These are phyloP conservation scores for Heterohyrax brucei DNA, from an alignment of 2,797 vertebrate species.

Conservation along the genomic window DNA sequence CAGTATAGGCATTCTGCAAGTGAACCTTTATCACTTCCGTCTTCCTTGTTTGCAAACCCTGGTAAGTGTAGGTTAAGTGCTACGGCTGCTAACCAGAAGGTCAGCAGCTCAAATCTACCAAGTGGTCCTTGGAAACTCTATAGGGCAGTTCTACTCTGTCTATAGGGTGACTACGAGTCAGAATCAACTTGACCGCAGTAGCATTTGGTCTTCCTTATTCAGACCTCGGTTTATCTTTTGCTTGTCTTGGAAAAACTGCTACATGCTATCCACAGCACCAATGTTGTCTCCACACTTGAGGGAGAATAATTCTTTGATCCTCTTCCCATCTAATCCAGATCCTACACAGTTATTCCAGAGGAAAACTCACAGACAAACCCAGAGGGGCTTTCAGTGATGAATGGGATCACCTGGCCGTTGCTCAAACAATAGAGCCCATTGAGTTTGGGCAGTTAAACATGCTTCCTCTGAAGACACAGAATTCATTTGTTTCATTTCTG, in stretches of 20 bases:
- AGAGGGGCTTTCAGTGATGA: slow-evolving; percentile 26
- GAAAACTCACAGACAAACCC: slow-evolving; percentile 66
- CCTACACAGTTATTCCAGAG: slow-evolving; percentile 65
- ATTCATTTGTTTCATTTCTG: slow-evolving; percentile 82
- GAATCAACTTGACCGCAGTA: too few relatives aligned
- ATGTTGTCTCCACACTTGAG: background rate
- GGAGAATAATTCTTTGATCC: slow-evolving; percentile 22
- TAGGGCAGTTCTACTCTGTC: too few relatives aligned
- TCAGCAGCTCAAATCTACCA: too few relatives aligned
- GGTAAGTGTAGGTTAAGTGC: too few relatives aligned
- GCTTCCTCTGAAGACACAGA: slow-evolving; percentile 67
- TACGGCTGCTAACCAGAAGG: too few relatives aligned
- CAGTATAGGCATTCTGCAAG: background rate
- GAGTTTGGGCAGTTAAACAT: slow-evolving; percentile 62
- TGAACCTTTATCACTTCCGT: background rate
- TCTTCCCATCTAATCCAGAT: slow-evolving; percentile 57
- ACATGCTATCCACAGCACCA: background rate
- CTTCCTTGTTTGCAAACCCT: background rate
- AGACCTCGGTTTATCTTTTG: background rate
- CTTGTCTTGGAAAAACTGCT: background rate
- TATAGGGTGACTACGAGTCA: too few relatives aligned
- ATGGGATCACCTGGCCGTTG: slow-evolving; percentile 69
- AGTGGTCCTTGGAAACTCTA: too few relatives aligned
- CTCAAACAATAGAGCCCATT: slow-evolving; percentile 76
- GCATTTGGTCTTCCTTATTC: background rate